Conservation (phyloP, 1,140 invertebrate species). For the Drosophila willistoni region DNA sequence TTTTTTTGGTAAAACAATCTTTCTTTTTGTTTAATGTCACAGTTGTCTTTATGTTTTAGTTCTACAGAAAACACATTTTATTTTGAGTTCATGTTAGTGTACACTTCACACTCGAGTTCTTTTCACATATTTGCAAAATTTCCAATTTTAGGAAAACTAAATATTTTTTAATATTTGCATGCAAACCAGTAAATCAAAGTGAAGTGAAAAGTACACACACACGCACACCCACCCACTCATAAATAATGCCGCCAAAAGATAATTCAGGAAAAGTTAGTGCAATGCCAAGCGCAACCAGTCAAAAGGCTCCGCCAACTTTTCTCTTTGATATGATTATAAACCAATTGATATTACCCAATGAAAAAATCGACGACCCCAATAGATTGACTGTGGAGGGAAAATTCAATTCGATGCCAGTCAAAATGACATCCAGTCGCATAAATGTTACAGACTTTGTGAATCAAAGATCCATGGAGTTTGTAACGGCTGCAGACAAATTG, state of each 20-base stretch:
- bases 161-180: not conserved
- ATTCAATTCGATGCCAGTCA: constrained; percentile 29
- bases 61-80: not conserved
- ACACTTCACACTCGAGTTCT: not conserved
- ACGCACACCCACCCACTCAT: too few relatives aligned
- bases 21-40: not conserved
- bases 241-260: not conserved
- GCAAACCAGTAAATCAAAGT: not conserved
- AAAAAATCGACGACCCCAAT: not conserved
- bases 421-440: constrained; percentile 38
- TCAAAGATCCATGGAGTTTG: constrained; percentile 14
- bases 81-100: not conserved
- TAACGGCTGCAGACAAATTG: constrained; percentile 1
- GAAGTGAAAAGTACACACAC: not conserved
- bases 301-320: constrained; percentile 21
- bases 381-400: constrained; percentile 26
- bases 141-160: not conserved
- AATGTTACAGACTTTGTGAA: constrained; percentile 49
- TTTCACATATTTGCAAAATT: not conserved
- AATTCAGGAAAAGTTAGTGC: not conserved
- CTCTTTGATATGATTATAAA: constrained; percentile 52
- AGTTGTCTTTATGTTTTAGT: not conserved
- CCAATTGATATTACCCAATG: not conserved
- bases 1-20: not conserved
- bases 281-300: not conserved